Conservation (phyloP, 2,113 vertebrate species). For the Dromas ardeola region DNA sequence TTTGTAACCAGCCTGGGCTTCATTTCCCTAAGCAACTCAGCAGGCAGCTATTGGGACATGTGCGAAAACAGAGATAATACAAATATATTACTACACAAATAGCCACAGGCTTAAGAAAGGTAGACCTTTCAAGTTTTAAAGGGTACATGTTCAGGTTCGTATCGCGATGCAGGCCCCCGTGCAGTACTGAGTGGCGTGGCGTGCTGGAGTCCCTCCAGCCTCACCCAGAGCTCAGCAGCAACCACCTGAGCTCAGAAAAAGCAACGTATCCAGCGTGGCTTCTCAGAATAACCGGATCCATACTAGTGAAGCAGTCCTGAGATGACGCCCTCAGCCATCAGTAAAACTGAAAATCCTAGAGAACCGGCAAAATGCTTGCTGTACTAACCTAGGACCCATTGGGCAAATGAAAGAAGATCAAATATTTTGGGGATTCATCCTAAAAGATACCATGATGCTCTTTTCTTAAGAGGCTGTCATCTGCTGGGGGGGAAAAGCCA, state of each 20-base stretch:
- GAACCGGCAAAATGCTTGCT: neutral
- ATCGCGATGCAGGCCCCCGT: rapidly evolving
- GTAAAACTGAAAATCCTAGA: neutral
- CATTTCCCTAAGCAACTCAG: neutral
- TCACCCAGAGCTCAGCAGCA: neutral
- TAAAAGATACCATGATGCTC: neutral
- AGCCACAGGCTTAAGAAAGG: neutral
- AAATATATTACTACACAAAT: neutral
- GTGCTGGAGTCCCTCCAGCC: neutral
- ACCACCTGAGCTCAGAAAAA: neutral
- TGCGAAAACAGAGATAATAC: neutral
- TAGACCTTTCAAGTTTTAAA: neutral
- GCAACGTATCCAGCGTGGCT: rapidly evolving
- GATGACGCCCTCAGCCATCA: neutral
- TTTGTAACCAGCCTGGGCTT: conserved; percentile 3
- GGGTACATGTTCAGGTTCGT: neutral
- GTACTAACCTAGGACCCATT: neutral
- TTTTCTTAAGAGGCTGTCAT: neutral
- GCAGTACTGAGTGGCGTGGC: neutral
- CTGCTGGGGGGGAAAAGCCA: neutral
- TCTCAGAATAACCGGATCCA: neutral
- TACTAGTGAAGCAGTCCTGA: neutral
- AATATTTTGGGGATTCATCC: neutral
- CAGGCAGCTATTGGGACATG: neutral
- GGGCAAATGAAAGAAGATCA: neutral